phyloP scores from a whole-genome alignment of 2,113 vertebrate species.

The Zosterops borbonicus region DNA sequence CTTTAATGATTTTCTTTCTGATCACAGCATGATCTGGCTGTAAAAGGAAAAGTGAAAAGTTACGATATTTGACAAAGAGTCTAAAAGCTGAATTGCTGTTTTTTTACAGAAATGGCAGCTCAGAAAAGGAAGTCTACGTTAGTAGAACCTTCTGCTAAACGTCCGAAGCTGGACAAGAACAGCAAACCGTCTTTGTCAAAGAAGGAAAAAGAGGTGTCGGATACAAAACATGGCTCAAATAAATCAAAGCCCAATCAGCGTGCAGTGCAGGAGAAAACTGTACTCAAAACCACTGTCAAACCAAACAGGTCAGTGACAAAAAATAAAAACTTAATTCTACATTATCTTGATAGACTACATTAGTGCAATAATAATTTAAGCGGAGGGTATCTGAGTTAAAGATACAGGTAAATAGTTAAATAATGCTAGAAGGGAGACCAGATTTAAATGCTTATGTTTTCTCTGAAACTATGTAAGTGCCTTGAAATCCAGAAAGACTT shows the following conservation, averaged over 20 bases:
- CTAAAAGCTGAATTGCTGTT: conserved; percentile 10
- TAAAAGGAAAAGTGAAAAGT: background rate
- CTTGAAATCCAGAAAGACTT: conserved; percentile 24
- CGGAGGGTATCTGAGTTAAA: conserved; percentile 48
- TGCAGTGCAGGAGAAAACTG: conserved; percentile 68
- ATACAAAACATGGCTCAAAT: conserved; percentile 71
- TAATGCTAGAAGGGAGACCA: background rate
- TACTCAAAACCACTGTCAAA: conserved; percentile 66
- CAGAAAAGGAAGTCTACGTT: conserved; percentile 75
- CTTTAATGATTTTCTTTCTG: background rate
- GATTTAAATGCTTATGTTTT: conserved; percentile 1
- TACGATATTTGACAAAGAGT: background rate
- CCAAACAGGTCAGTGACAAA: conserved; percentile 69
- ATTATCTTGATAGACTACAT: background rate
- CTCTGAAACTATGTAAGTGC: background rate
- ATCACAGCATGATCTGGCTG: background rate
- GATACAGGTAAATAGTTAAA: background rate
- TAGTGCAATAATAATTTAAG: conserved; percentile 22
- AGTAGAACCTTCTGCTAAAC: conserved; percentile 74
- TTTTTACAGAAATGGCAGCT: conserved; percentile 80
- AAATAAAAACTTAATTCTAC: background rate
- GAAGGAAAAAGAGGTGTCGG: conserved; percentile 69
- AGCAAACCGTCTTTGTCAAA: conserved; percentile 42
- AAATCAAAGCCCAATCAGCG: conserved; percentile 60
- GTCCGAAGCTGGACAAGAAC: conserved; percentile 72